phyloP scores from a whole-genome alignment of 2,113 vertebrate genomes.

The Ceyx cyanopectus region DNA sequence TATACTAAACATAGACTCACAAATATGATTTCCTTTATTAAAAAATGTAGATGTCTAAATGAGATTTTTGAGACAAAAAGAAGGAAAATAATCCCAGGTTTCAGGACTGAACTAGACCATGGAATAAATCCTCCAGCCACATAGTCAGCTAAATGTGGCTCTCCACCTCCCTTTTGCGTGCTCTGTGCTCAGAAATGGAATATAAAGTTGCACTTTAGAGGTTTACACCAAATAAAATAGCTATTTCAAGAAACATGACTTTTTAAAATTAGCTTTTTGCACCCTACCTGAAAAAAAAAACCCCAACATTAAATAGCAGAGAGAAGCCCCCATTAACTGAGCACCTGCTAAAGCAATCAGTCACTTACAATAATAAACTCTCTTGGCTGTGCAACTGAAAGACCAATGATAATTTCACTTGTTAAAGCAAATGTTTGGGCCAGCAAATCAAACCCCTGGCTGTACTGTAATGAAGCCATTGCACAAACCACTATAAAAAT shows the following conservation, averaged over 20 bases:
- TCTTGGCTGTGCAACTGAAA: conserved; percentile 2
- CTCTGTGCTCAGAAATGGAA: conserved; percentile 36
- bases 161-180: background rate
- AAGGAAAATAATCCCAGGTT: background rate
- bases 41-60: background rate
- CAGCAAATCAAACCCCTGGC: conserved; percentile 29
- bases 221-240: conserved; percentile 41
- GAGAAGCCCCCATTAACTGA: conserved; percentile 43
- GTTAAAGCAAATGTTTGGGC: conserved; percentile 49
- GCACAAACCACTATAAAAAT: conserved; percentile 25
- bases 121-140: background rate
- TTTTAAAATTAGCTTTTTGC: conserved; percentile 39
- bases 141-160: background rate
- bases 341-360: conserved; percentile 69
- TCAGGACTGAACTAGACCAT: background rate
- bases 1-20: background rate
- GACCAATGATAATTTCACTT: conserved; percentile 50
- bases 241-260: conserved; percentile 3
- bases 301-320: conserved; percentile 7
- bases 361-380: conserved; percentile 52
- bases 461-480: conserved; percentile 14
- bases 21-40: background rate
- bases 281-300: conserved; percentile 33
- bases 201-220: background rate
- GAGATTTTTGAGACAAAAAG: background rate